Conservation (phyloP, 2,888 invertebrate genomes). For the Nomada hirtipes region DNA sequence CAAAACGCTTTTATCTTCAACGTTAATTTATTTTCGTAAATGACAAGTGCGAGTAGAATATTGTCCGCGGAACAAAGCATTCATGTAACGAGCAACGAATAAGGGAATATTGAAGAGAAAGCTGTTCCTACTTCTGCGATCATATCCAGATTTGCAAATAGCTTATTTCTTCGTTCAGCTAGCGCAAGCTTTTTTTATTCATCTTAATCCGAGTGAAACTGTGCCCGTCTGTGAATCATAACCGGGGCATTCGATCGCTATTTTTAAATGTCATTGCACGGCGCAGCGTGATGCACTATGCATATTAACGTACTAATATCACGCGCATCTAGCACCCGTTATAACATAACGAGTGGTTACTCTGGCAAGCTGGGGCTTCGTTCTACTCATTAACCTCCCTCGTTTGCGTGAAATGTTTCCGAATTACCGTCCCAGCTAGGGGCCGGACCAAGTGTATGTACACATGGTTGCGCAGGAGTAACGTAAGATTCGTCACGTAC, state of each 20-base stretch:
- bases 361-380: slow-evolving; percentile 36
- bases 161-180: background rate
- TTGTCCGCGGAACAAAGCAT: too few relatives aligned
- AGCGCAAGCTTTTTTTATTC: background rate
- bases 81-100: too few relatives aligned
- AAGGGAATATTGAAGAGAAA: too few relatives aligned
- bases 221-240: background rate
- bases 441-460: background rate
- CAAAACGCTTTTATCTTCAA: background rate
- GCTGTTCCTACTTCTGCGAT: too few relatives aligned
- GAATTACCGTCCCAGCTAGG: slow-evolving; percentile 39
- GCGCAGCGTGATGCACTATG: background rate
- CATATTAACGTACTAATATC: slow-evolving; percentile 29
- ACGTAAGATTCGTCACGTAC: slow-evolving; percentile 71
- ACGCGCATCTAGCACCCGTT: slow-evolving; percentile 12
- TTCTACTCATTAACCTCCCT: slow-evolving; percentile 63
- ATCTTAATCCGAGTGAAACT: background rate
- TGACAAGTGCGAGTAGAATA: too few relatives aligned
- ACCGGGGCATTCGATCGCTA: background rate
- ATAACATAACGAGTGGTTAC: slow-evolving; percentile 46
- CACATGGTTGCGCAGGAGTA: slow-evolving; percentile 51
- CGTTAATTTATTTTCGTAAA: too few relatives aligned
- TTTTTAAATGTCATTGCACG: slow-evolving; percentile 14
- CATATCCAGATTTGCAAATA: too few relatives aligned
- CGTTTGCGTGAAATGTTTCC: slow-evolving; percentile 58